These are phyloP conservation scores for Lonchura striata DNA, from an alignment of 2,113 vertebrate genomes.

Conservation along the genomic window DNA sequence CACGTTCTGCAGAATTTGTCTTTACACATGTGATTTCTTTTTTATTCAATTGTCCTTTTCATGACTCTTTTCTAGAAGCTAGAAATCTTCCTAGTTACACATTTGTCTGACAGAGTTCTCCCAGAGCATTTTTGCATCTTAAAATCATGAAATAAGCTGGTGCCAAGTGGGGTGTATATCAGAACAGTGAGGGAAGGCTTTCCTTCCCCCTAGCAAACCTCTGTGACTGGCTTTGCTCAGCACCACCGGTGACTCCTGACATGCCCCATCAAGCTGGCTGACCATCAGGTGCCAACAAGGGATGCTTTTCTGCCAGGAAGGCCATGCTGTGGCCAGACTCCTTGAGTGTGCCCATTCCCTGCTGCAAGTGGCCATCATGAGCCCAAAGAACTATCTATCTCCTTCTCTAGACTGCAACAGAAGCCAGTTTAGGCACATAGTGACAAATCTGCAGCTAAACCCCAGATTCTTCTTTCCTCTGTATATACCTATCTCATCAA, in stretches of 20 bases:
- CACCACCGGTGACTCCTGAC: rapidly evolving
- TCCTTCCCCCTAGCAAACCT: neutral
- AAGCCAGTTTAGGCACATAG: neutral
- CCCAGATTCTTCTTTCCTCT: neutral
- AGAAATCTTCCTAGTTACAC: neutral
- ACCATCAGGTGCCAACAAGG: neutral
- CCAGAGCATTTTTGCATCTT: neutral
- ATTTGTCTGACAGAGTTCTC: neutral
- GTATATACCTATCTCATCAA: neutral
- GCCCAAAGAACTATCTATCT: neutral
- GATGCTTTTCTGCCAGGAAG: neutral
- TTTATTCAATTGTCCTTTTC: neutral
- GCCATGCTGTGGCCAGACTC: neutral
- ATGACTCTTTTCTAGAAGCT: neutral
- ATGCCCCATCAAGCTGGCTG: rapidly evolving
- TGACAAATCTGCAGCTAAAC: neutral
- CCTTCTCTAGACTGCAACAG: neutral
- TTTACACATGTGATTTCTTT: rapidly evolving
- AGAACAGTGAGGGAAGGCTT: neutral
- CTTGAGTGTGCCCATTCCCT: neutral
- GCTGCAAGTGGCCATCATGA: neutral
- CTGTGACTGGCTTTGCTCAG: neutral
- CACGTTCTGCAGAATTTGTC: neutral
- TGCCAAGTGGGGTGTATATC: rapidly evolving
- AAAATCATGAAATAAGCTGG: neutral